A percentile compares a stretch with the other conserved stretches of the same genome.
phyloP scores from a whole-genome alignment of 2,113 vertebrate species.

The Hemiscyllium ocellatum region DNA sequence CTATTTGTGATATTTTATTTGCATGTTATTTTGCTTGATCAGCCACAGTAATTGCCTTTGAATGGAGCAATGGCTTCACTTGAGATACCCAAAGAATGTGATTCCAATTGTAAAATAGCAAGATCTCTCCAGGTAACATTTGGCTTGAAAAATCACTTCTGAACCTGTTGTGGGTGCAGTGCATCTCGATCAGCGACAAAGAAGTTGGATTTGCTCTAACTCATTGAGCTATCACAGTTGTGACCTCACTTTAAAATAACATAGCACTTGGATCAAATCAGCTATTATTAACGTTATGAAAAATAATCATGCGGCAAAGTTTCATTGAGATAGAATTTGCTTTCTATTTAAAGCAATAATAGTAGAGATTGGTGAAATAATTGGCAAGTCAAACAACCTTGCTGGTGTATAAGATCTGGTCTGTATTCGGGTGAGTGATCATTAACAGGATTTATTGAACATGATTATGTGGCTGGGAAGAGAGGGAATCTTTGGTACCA shows the following conservation, averaged over 20 bases:
- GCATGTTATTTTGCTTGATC: not conserved
- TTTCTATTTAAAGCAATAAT: not conserved
- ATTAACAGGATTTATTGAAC: too few relatives aligned
- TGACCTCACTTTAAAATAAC: not conserved
- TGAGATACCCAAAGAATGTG: not conserved
- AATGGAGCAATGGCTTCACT: not conserved
- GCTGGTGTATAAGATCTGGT: too few relatives aligned
- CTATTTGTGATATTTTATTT: not conserved
- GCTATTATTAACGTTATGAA: not conserved
- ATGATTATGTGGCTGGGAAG: too few relatives aligned
- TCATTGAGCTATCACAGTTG: not conserved
- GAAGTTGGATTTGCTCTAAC: not conserved
- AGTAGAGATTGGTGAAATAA: too few relatives aligned
- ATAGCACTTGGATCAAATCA: not conserved
- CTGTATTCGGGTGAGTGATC: too few relatives aligned
- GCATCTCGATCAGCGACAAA: not conserved
- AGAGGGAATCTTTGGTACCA: too few relatives aligned
- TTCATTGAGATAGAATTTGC: not conserved
- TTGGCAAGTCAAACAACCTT: too few relatives aligned
- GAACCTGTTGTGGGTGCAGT: not conserved
- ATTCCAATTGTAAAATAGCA: not conserved
- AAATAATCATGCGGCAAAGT: not conserved
- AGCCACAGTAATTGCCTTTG: not conserved
- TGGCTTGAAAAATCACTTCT: too few relatives aligned
- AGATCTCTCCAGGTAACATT: not conserved